Conservation (phyloP, 2,888 invertebrate species). For the Parasteatoda lunata region DNA sequence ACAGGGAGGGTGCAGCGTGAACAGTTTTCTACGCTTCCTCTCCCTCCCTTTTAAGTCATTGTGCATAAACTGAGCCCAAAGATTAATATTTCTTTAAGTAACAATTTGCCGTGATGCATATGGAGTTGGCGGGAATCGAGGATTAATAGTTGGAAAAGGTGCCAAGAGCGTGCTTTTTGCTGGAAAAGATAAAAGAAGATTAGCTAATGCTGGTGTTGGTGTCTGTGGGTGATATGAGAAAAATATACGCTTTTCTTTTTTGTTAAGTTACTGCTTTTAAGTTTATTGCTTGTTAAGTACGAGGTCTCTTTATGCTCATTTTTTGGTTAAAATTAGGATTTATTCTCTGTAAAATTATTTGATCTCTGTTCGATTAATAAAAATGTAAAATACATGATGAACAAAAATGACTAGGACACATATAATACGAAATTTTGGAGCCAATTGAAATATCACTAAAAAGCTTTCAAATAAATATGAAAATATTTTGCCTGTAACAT, state of each 20-base stretch:
- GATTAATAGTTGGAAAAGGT: slow-evolving; percentile 42
- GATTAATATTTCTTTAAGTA: slow-evolving; percentile 37
- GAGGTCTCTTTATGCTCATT: no score
- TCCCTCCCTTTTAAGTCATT: slow-evolving; percentile 30
- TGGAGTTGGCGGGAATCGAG: background rate
- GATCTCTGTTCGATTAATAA: no score
- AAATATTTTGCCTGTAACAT: no score
- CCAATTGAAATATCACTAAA: no score
- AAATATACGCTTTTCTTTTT: background rate
- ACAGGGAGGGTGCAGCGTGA: background rate
- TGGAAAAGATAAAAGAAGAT: background rate
- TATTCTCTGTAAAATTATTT: no score
- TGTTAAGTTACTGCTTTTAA: background rate
- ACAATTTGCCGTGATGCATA: background rate
- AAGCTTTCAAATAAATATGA: no score
- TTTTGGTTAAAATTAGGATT: no score
- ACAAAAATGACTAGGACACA: no score
- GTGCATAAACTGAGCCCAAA: slow-evolving; percentile 41
- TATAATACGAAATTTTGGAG: no score
- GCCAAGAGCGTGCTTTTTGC: slow-evolving; percentile 8
- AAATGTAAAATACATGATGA: no score
- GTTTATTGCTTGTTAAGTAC: no score
- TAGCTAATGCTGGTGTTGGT: background rate
- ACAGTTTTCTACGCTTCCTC: background rate
- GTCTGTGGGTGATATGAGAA: background rate